Base-by-base conservation (phyloP, 1,140 invertebrate genomes). In the Kradibia gibbosae region DNA sequence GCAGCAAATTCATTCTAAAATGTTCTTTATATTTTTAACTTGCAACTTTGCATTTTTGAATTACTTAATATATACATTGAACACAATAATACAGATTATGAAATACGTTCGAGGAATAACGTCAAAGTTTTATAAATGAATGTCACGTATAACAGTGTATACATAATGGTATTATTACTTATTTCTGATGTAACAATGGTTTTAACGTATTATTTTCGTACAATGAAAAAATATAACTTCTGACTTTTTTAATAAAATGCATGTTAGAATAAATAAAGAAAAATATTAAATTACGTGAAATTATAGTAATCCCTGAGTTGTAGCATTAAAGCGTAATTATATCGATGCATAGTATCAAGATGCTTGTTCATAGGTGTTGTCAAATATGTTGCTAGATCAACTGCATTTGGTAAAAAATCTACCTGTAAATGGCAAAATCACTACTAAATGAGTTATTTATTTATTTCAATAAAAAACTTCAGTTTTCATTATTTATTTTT, bases 261-360 rank as follows among this genome's bases (percentile, higher is more conserved):
- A n/a, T n/a, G n/a, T n/a, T n/a, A 28, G 13, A 60, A 3, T 60
- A 31, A 53, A 28, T 8, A 60, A 31, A 60, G 25, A 11, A 31
- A 60, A 60, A 60, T 60, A 50, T 34, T 20, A 70, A 78, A 34
- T 89, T 91, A 94, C 92, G 92, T 93, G 84, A 93, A 93, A 89
- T 94, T 94, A 84, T 92, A 94, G 87, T 93, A 93, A 84, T 94
- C 92, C 77, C 90, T 88, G 22, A 94, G 90, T 84, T 93, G 92
- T 77, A 91, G 88, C 60, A 94, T 85, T 28, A 94, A 83, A 77
- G 89, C 92, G 83, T 92, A 93, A 86, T 94, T 94, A 83, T 93
- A 93, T 84, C 93, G 91, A 85, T 93, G 92, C 89, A 94, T 92
- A 0, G 93, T 93, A 87, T 95, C 94, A 39, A 93, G 89, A 86